Evolutionary conservation across 2,113 vertebrate genomes (phyloP).

Genomic region (Phaethon lepturus): DNA sequence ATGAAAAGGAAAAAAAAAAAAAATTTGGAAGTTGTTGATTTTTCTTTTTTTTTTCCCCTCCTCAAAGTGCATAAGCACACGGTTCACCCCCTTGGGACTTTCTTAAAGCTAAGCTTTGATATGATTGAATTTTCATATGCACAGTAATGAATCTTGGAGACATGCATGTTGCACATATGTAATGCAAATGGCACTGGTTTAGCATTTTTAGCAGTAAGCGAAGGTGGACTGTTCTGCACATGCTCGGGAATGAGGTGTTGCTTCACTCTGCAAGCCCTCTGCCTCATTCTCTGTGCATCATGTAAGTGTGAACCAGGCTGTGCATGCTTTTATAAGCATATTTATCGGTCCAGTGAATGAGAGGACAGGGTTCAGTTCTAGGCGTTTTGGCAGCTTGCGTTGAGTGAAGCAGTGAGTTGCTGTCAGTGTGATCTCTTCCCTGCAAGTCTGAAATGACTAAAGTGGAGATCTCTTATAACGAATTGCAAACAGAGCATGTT

Average conservation of each 20-base stretch:
- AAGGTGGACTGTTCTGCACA: conserved; percentile 49
- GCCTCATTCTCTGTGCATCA: conserved; percentile 58
- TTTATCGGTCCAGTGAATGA: conserved; percentile 17
- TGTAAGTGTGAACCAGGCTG: conserved; percentile 61
- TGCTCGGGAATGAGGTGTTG: conserved; percentile 61
- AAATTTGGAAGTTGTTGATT: neutral
- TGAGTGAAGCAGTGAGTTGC: neutral
- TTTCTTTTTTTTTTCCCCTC: neutral
- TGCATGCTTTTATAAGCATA: conserved; percentile 49
- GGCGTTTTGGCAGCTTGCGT: neutral
- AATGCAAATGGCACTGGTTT: conserved; percentile 22
- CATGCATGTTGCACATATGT: conserved; percentile 36
- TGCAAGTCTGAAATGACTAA: neutral
- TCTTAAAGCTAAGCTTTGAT: conserved; percentile 51
- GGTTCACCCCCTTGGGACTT: neutral
- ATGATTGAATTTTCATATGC: conserved; percentile 58
- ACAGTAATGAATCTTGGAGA: conserved; percentile 53
- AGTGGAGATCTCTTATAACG: neutral
- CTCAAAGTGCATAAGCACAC: neutral
- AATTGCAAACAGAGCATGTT: neutral
- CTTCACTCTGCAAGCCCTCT: conserved; percentile 12
- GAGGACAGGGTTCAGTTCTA: conserved; percentile 28
- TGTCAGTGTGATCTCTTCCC: neutral
- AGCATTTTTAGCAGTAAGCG: neutral
- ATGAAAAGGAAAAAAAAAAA: neutral